These are phyloP conservation scores for Microcebus ravelobensis DNA, from an alignment of 2,113 vertebrate genomes.

Conservation along the genomic window DNA sequence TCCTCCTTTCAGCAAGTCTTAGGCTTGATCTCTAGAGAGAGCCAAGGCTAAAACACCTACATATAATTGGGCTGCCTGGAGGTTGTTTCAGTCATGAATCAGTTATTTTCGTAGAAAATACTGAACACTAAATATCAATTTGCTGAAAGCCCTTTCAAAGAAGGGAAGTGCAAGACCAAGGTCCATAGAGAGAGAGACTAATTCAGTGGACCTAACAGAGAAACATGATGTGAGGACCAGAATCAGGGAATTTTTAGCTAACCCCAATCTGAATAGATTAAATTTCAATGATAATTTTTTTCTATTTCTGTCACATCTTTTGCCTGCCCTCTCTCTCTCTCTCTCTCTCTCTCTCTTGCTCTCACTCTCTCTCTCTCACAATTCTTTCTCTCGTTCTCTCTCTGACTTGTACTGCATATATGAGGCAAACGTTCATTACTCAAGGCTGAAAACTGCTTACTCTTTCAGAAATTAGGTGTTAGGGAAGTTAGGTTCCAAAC, in stretches of 20 bases:
- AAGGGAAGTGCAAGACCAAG: not conserved
- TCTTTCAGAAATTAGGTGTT: not conserved
- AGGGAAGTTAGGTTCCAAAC: not conserved
- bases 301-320: not conserved
- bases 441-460: not conserved
- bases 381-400: not conserved
- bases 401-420: not conserved
- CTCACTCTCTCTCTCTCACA: too few species aligned
- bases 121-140: not conserved
- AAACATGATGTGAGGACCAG: not conserved
- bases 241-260: not conserved
- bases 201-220: not conserved
- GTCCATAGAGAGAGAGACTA: not conserved
- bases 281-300: not conserved
- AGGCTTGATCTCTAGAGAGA: not conserved
- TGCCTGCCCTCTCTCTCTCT: not conserved
- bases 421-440: not conserved
- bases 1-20: not conserved
- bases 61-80: not conserved
- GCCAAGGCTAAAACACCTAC: not conserved
- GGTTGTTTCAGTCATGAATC: not conserved
- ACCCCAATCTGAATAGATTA: not conserved
- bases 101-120: conserved; percentile 7
- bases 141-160: not conserved
- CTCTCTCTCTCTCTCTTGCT: too few species aligned